Evolutionary conservation across 1,140 invertebrate genomes (phyloP), one percentile per base, ranked within the genome.

Genomic region (Oryzaephilus surinamensis): DNA sequence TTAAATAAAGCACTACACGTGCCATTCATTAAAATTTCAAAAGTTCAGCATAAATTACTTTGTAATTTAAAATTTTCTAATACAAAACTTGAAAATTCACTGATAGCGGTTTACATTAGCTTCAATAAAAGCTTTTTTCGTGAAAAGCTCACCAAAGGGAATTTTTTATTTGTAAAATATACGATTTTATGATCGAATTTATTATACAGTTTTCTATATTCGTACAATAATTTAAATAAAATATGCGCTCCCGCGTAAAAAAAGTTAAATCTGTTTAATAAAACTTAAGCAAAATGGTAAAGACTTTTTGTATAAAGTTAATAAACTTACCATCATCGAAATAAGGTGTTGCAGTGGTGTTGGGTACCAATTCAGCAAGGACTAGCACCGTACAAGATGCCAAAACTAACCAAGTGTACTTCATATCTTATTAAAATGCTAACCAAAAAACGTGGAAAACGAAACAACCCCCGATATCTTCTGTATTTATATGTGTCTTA

Each of bases 281-380:
- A 13, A 15, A 13, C 21, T 29, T 29, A 8, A 15, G 28, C 13
- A 16, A 29, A 29, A n/a, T n/a, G n/a, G n/a, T n/a, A 13, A 34
- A 36, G 4, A 38, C 21, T 21, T 19, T 21, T 29, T 13, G 16
- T 17, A 34, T 29, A 37, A 27, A 45, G 32, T 31, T 42, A 17
- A n/a, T 24, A 26, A 27, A 51, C 60, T 58, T 48, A 63, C 61
- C 61, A 19, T 63, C 57, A 18, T 63, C 61, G 20, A 60, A 38
- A 44, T 60, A 60, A 7, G 60, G 56, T 40, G 48, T 54, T 33
- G 56, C 53, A 10, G 34, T 21, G 20, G 48, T 48, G 16, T 38
- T 36, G 13, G 50, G 53, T 23, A 54, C 37, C 8, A 54, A 32
- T 32, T 60, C 50, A 19, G 51, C 38, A 19, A 55, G 34, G 8